Base-by-base conservation (phyloP, 2,113 vertebrate species). In the Rostratula benghalensis region DNA sequence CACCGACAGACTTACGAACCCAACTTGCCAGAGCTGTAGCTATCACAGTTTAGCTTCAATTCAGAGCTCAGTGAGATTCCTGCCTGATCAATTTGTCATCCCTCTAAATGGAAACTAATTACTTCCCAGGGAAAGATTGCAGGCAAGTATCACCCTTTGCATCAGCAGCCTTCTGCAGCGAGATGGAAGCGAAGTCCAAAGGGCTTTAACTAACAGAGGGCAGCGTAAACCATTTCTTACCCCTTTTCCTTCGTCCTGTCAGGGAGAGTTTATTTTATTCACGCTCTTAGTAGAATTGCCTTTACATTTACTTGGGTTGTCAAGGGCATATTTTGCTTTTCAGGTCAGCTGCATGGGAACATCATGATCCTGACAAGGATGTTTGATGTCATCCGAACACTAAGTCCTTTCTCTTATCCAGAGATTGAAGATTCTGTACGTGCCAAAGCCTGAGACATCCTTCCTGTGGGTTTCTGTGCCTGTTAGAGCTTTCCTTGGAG, bases 91-190 rank as follows among this genome's bases (percentile, higher is more conserved):
- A 98, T 98, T 98, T 98, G 98, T 98, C 98, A 98, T 98, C 97
- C 97, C 90, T 97, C 97, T 98, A 98, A 98, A 98, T 98, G 98
- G 98, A 98, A 98, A 98, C 97, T 98, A 98, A 99, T 98, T 98
- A 97, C 97, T 98, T 98, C 98, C 96, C 91, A 97, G 97, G 98
- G 97, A 98, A 97, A 96, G 97, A 96, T 98, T 96, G 97, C 97
- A 95, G 94, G 97, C 95, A 96, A 95, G 96, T 96, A 94, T 81
- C 95, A 96, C 96, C 96, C 97, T 96, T 95, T 96, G 93, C 93
- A 79, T 94, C 96, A 82, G 92, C 92, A 92, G 94, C 95, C 96
- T 93, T 97, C 97, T 96, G 75, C 90, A 78, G 85, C 37, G 94
- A 97, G 93, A 94, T 96, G 90, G 93, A 97, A 96, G 90, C 91